Conservation (phyloP, 1,140 invertebrate species). For the Diplogasteroides magnus region DNA sequence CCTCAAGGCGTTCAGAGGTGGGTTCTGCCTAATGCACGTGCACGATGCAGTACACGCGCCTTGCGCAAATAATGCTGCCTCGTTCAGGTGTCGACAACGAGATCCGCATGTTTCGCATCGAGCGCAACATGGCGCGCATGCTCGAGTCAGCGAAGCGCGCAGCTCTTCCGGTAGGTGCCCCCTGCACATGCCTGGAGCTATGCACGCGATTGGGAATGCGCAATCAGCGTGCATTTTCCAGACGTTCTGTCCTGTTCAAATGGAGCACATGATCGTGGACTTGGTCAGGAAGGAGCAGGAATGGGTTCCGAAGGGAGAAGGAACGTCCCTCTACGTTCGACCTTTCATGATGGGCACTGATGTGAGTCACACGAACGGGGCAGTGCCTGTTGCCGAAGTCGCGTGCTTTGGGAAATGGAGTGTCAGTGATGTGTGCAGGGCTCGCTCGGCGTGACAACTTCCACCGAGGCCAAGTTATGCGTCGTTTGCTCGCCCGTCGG, state of each 20-base stretch:
- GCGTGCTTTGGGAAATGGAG: no score
- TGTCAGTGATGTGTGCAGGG: no score
- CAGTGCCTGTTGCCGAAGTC: no score
- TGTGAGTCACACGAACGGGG: no score
- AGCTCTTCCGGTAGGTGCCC: conserved; percentile 67
- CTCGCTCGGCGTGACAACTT: background rate
- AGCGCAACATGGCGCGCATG: conserved; percentile 87
- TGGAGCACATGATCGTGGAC: background rate
- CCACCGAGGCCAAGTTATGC: background rate
- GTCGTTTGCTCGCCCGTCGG: background rate
- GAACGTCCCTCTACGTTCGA: background rate
- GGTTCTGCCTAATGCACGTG: no score
- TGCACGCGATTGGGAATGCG: background rate
- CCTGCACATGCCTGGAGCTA: no score
- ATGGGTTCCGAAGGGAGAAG: background rate
- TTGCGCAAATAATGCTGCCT: background rate
- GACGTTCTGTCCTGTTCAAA: background rate
- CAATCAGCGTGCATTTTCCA: background rate
- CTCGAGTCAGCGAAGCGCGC: conserved; percentile 72
- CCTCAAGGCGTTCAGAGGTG: conserved; percentile 85
- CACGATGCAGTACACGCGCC: no score
- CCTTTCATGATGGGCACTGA: background rate
- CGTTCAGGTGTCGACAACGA: conserved; percentile 69
- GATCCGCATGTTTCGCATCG: conserved; percentile 84
- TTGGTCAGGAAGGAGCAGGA: background rate